Base-by-base conservation (phyloP, 2,797 vertebrate species). In the Otolemur crassicaudatus region DNA sequence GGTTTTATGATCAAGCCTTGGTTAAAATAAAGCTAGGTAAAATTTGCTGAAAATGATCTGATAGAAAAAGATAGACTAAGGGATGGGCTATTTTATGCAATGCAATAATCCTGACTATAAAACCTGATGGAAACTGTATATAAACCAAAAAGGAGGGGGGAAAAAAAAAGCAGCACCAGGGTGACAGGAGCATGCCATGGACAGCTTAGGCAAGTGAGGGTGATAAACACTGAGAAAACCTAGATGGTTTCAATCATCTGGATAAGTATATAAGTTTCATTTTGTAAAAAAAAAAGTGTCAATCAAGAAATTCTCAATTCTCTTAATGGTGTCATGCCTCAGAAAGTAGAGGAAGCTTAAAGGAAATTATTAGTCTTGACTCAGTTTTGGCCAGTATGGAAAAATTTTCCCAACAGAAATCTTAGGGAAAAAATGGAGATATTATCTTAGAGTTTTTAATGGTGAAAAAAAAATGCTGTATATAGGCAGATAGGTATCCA, bases 331-430 rank as follows among this genome's bases (percentile, higher is more conserved):
- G 17, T 43, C 34, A 76, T 46, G 20, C 46, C 37, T 37, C 17
- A 84, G 40, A 91, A 79, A 77, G 20, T 2, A 87, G 49, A 91
- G 13, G 37, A 69, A 91, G 22, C 60, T 65, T 85, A 49, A 91
- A 84, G 16, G 58, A 4, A 88, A 75, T 3, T 49, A 81, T 16
- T 87, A 72, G 27, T 72, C 19, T n/a, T 25, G 13, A 77, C 46
- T 73, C 65, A 37, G 60, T 83, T 83, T 82, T 87, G 43, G 56
- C 20, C n/a, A 60, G 70, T 49, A 34, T 60, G 2, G 1, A 40
- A 80, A 92, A 87, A 70, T 3, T 53, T 69, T 27, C 56, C 7
- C 60, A 93, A 95, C 29, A 91, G 14, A 91, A 84, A 77, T 80
- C 65, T 80, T 93, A 25, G 49, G 49, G 20, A 29, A 34, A 76